Conservation (phyloP, 2,888 invertebrate species). For the Zygothrica quintamaculata region DNA sequence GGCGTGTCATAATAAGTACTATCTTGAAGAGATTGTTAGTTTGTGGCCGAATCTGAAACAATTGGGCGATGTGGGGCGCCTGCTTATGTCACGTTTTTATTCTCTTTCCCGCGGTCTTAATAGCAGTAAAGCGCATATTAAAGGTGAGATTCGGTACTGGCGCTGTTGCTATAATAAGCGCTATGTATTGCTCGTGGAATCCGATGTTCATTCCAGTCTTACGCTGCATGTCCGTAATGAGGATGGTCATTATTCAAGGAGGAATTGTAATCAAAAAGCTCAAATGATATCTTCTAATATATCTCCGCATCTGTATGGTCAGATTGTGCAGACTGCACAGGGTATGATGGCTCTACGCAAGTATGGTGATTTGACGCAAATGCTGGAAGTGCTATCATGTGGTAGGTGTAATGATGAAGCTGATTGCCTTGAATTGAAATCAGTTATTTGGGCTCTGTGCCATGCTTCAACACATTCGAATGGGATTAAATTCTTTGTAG, state of each 20-base stretch:
- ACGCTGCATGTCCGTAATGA: slow-evolving; percentile 93
- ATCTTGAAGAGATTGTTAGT: slow-evolving; percentile 90
- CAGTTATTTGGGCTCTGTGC: slow-evolving; percentile 95
- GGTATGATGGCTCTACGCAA: slow-evolving; percentile 83
- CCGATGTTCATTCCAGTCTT: slow-evolving; percentile 93
- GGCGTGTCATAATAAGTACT: slow-evolving; percentile 94
- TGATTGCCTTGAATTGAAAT: slow-evolving; percentile 91
- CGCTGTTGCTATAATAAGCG: slow-evolving; percentile 89
- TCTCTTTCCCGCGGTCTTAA: slow-evolving; percentile 90
- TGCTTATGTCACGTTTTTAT: slow-evolving; percentile 91
- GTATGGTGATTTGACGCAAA: slow-evolving; percentile 78
- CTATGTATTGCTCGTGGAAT: slow-evolving; percentile 95
- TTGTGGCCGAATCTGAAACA: slow-evolving; percentile 89
- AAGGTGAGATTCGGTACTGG: slow-evolving; percentile 92
- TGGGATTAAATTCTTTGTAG: slow-evolving; percentile 90
- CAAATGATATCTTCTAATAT: slow-evolving; percentile 85
- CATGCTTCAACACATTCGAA: slow-evolving; percentile 91
- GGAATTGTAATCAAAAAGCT: slow-evolving; percentile 87
- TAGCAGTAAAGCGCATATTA: slow-evolving; percentile 87
- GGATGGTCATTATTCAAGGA: slow-evolving; percentile 90
- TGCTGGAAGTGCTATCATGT: slow-evolving; percentile 80
- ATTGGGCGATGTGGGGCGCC: slow-evolving; percentile 91
- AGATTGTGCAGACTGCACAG: slow-evolving; percentile 89
- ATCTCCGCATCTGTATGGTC: slow-evolving; percentile 92
- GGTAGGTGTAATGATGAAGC: slow-evolving; percentile 88